Conservation (phyloP, 2,113 vertebrate species). For the Emydocephalus ijimae region DNA sequence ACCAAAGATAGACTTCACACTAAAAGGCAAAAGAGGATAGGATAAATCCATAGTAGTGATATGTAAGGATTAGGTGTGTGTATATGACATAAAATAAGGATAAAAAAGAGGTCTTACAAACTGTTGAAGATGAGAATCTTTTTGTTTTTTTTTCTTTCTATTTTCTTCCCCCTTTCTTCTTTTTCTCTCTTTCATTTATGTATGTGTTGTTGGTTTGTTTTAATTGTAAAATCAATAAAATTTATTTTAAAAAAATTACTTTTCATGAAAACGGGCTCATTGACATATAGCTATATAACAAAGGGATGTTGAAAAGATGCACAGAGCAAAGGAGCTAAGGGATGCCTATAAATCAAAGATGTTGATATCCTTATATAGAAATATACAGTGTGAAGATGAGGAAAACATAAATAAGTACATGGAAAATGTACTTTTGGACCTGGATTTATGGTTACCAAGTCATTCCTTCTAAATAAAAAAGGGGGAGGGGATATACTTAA, state of each 20-base stretch:
- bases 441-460: background rate
- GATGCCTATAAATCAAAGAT: conserved; percentile 39
- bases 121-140: too few species aligned
- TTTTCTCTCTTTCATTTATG: too few species aligned
- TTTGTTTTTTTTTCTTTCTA: too few species aligned
- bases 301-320: conserved; percentile 25
- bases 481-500: background rate
- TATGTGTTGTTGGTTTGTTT: too few species aligned
- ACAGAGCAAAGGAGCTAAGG: conserved; percentile 32
- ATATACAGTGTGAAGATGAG: background rate
- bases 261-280: conserved; percentile 32
- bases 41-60: too few species aligned
- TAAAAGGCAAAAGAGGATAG: too few species aligned
- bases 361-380: background rate
- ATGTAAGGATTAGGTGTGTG: too few species aligned
- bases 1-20: too few species aligned
- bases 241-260: background rate
- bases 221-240: too few species aligned
- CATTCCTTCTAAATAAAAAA: background rate
- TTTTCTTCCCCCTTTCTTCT: too few species aligned
- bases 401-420: background rate
- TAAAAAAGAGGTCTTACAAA: too few species aligned
- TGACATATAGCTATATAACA: conserved; percentile 45
- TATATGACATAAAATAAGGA: too few species aligned
- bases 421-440: background rate